phyloP scores from a whole-genome alignment of 2,797 vertebrate species.

The Apogon hyalosoma region DNA sequence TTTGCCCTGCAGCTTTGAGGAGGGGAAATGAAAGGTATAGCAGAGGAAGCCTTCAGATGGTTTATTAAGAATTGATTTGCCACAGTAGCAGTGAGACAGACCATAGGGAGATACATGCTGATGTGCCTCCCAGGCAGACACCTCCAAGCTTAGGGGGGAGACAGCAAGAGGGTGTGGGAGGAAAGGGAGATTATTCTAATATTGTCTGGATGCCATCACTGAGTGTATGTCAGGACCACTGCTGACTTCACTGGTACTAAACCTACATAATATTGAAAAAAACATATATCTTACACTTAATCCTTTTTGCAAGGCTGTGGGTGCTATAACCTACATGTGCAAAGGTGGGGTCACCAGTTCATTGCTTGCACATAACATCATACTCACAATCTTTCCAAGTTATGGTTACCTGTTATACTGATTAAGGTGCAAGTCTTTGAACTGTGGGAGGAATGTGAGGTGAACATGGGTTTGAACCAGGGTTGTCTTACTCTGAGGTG shows the following conservation, averaged over 20 bases:
- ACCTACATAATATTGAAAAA: too few relatives aligned
- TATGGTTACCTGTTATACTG: too few relatives aligned
- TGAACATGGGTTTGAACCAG: too few relatives aligned
- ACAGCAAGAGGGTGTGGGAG: slow-evolving; percentile 15
- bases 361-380: too few relatives aligned
- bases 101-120: slow-evolving; percentile 58
- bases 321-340: too few relatives aligned
- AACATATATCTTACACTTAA: too few relatives aligned
- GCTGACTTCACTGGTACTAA: slow-evolving; percentile 11
- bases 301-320: too few relatives aligned
- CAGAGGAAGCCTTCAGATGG: slow-evolving; percentile 68
- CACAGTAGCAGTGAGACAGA: slow-evolving; percentile 65
- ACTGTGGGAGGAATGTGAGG: too few relatives aligned
- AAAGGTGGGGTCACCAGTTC: too few relatives aligned
- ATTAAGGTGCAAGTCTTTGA: too few relatives aligned
- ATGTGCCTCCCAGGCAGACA: slow-evolving; percentile 73
- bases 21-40: slow-evolving; percentile 72
- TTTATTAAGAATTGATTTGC: slow-evolving; percentile 79
- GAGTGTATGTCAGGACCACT: slow-evolving; percentile 10
- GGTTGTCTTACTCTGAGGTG: too few relatives aligned
- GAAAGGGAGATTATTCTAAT: slow-evolving; percentile 30
- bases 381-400: too few relatives aligned
- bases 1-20: slow-evolving; percentile 70
- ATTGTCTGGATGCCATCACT: slow-evolving; percentile 21
- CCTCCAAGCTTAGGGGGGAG: slow-evolving; percentile 34